Evolutionary conservation across 2,797 vertebrate genomes (phyloP).

Genomic region (Apogon talboti): DNA sequence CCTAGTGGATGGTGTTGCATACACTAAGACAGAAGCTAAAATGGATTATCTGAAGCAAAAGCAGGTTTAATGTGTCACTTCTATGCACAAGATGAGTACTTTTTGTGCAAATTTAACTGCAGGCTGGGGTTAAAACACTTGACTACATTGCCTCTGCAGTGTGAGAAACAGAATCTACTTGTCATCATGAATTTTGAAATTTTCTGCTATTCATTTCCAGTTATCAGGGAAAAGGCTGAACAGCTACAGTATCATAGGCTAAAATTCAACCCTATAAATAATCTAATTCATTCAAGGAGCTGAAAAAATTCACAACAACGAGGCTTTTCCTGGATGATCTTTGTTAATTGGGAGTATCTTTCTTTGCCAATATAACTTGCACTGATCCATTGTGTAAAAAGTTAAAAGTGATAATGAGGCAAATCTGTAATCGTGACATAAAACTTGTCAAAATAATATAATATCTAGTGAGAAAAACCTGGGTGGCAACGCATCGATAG

Average conservation of each 20-base stretch:
- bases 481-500: neutral
- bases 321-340: neutral
- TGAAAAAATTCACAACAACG: neutral
- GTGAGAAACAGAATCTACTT: neutral
- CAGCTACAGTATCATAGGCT: constrained; percentile 12
- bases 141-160: neutral
- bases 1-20: no score
- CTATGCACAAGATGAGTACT: no score
- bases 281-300: constrained; percentile 10
- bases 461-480: neutral
- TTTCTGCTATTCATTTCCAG: constrained; percentile 10
- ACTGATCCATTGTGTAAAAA: no score
- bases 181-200: constrained; percentile 15
- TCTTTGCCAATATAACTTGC: neutral
- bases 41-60: no score
- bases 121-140: neutral
- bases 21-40: no score
- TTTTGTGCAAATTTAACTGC: no score
- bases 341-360: constrained; percentile 4
- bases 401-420: neutral
- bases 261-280: neutral
- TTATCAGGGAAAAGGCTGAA: constrained; percentile 26
- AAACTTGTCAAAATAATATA: neutral
- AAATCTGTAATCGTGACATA: neutral
- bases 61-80: no score